Evolutionary conservation across 2,888 invertebrate genomes (phyloP), one percentile per base, ranked within the genome.

Genomic region (Cataglyphis livida): DNA sequence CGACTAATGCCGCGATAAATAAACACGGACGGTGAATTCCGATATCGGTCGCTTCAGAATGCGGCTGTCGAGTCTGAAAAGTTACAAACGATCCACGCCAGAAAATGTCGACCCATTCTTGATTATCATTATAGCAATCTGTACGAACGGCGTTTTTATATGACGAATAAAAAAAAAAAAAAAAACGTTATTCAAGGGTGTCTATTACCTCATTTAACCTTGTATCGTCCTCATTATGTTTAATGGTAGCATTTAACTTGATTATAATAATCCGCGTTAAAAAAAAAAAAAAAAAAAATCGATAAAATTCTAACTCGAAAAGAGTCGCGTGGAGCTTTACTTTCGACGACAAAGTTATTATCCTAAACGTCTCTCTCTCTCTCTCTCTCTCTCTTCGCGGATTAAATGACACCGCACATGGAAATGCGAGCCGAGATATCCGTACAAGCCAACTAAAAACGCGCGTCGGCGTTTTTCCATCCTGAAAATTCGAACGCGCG

Each of bases 1-100:
- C 78, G 78, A 79, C 78, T 79, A 79, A 79, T 79, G 74, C 71
- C 35, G 59, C 73, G 78, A 79, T 79, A 79, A 79, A 79, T 79
- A 79, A 79, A 79, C 78, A 57, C 41, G 57, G 51, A 10, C 38
- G 62, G 41, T 62, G 51, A 76, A 81, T 64, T 76, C 76, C 81
- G 51, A 81, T 44, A 51, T 28, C n/a, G 41, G 48, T 28, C 76
- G 38, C 64, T 61, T 62, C 76, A 78, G 76, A 71, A 79, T n/a
- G 59, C 78, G 38, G 59, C 38, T 71, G 25, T 71, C 78, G 57
- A 32, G 68, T 78, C 71, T 71, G 78, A 79, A 79, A 79, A 71
- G 78, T 71, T 59, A 70, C 78, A 71, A 79, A 71, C 71, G 44
- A 76, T 54, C 59, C 32, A 10, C 48, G 35, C 44, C 44, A 59